A percentile compares a stretch with the other conserved stretches of the same genome.
Conservation (phyloP, 2,888 invertebrate genomes). For the Rhamnusium bicolor region DNA sequence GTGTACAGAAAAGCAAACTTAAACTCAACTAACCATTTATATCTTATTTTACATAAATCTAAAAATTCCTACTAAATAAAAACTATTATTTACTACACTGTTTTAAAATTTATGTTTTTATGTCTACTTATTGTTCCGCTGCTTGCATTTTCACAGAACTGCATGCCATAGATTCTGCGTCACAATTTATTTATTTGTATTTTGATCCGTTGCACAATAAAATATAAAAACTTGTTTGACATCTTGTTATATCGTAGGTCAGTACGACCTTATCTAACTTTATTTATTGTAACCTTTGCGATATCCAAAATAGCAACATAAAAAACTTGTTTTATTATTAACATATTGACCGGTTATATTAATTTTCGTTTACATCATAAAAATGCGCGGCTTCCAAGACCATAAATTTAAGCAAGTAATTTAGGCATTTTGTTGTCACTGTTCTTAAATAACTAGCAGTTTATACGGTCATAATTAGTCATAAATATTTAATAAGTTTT, state of each 20-base stretch:
- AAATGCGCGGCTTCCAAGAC: not conserved
- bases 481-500: too few species aligned
- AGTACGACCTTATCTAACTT: constrained; percentile 45
- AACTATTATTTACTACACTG: not conserved
- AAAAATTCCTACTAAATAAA: too few species aligned
- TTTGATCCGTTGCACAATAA: constrained; percentile 28
- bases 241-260: constrained; percentile 36
- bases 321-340: constrained; percentile 40
- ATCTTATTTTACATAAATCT: too few species aligned
- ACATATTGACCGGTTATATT: not conserved
- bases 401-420: not conserved
- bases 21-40: too few species aligned
- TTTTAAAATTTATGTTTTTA: not conserved
- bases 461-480: not conserved
- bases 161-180: constrained; percentile 8
- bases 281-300: constrained; percentile 41
- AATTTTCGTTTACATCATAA: not conserved
- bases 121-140: not conserved
- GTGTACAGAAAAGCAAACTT: too few species aligned
- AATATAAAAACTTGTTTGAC: constrained; percentile 25
- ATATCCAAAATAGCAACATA: constrained; percentile 23
- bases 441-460: not conserved
- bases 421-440: not conserved
- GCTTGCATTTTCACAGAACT: not conserved
- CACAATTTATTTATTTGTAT: constrained; percentile 14